phyloP scores from a whole-genome alignment of 1,140 invertebrate species.

The Fopius arisanus region DNA sequence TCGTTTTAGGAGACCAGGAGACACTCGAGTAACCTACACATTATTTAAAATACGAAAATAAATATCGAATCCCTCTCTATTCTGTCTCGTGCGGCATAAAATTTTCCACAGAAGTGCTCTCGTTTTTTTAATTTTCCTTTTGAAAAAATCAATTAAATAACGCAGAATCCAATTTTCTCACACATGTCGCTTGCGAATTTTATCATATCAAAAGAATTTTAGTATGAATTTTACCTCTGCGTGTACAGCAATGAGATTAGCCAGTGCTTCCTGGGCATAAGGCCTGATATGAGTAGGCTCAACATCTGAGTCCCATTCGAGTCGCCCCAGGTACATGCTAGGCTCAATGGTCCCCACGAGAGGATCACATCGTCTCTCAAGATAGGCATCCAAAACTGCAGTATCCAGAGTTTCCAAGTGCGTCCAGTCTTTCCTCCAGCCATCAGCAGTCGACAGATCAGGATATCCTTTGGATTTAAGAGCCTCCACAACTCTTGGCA shows the following conservation, averaged over 20 bases:
- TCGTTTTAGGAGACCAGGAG: slow-evolving; percentile 76
- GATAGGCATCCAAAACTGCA: slow-evolving; percentile 81
- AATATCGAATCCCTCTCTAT: background rate
- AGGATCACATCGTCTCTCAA: slow-evolving; percentile 93
- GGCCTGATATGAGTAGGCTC: slow-evolving; percentile 81
- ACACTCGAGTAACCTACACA: slow-evolving; percentile 78
- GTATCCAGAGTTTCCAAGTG: slow-evolving; percentile 72
- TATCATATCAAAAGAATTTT: too few relatives aligned
- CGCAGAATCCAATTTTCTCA: too few relatives aligned
- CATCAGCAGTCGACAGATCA: slow-evolving; percentile 52
- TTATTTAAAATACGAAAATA: slow-evolving; percentile 10
- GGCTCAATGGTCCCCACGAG: slow-evolving; percentile 93
- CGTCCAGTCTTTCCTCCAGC: slow-evolving; percentile 60
- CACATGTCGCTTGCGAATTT: too few relatives aligned
- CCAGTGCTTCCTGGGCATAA: slow-evolving; percentile 92
- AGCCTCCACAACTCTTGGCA: slow-evolving; percentile 73
- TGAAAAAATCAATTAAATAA: too few relatives aligned
- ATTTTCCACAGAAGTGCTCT: too few relatives aligned
- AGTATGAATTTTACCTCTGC: slow-evolving; percentile 75
- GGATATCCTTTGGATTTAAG: slow-evolving; percentile 57
- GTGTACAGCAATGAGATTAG: slow-evolving; percentile 91
- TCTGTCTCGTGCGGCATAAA: too few relatives aligned
- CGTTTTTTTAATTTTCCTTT: too few relatives aligned
- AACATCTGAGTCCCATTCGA: slow-evolving; percentile 84
- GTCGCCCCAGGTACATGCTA: slow-evolving; percentile 90